Evolutionary conservation across 1,140 invertebrate species (phyloP).

Genomic region (Micrasema longulum): DNA sequence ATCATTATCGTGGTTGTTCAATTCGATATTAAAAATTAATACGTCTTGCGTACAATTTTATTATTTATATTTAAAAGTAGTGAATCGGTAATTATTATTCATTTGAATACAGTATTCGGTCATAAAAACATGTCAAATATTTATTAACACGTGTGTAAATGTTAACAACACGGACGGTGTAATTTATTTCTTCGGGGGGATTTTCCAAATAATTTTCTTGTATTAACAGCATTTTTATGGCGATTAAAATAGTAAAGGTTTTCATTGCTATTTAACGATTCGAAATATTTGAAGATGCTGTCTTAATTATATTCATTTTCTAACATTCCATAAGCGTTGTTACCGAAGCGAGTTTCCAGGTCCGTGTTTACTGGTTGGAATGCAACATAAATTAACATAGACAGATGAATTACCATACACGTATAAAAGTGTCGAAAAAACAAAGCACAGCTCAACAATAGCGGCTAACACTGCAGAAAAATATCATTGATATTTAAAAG

Average conservation of each 20-base stretch:
- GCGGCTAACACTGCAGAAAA: slow-evolving; percentile 22
- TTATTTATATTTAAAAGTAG: too few relatives aligned
- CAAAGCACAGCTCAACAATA: slow-evolving; percentile 15
- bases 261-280: slow-evolving; percentile 28
- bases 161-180: slow-evolving; percentile 13
- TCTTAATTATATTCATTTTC: slow-evolving; percentile 34
- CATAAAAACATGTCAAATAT: slow-evolving; percentile 8
- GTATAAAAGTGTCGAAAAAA: slow-evolving; percentile 32
- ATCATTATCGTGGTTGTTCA: too few relatives aligned
- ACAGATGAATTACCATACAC: slow-evolving; percentile 22
- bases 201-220: slow-evolving; percentile 20
- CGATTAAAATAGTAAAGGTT: slow-evolving; percentile 1
- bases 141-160: slow-evolving; percentile 22
- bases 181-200: slow-evolving; percentile 10
- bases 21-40: too few relatives aligned
- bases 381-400: slow-evolving; percentile 32
- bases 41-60: too few relatives aligned
- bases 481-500: slow-evolving; percentile 21
- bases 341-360: slow-evolving; percentile 8
- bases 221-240: slow-evolving; percentile 19
- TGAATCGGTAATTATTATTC: too few relatives aligned
- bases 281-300: slow-evolving; percentile 27
- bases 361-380: slow-evolving; percentile 32
- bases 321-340: slow-evolving; percentile 21
- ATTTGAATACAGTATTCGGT: too few relatives aligned